Base-by-base conservation (phyloP, 2,888 invertebrate genomes). In the Chrysotoxum bicinctum region DNA sequence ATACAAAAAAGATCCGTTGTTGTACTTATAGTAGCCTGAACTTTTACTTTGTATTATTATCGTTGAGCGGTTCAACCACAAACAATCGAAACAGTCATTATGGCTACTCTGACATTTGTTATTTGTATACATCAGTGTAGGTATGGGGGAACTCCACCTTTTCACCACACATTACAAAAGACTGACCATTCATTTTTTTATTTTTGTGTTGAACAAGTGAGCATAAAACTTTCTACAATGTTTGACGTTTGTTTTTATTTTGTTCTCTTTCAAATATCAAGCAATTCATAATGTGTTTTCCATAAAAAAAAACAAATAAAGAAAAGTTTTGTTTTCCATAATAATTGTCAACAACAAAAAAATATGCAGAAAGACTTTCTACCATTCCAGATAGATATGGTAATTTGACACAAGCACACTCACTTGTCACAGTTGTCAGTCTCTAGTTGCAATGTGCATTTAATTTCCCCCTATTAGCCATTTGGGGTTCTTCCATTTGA, bases 331-430 rank as follows among this genome's bases (percentile, higher is more conserved):
- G 75, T 75, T 82, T 77, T 82, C 77, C 77, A 64, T 64, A 75
- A 81, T 75, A 75, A 81, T 75, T 75, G 66, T 66, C 78, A 62
- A 62, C 62, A 69, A 32, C 62, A 37, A 56, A 58, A 16, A 21
- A 56, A 35, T 35, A 3, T 6, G 14, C 23, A 50, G 40, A 64
- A 70, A 79, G 56, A 84, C 83, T 84, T 84, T 84, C 83, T 75
- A 48, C 30, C 74, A 73, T 68, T 60, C 10, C 72, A 48, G 1
- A 40, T 5, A 40, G 14, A 40, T 64, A 79, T 84, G 83, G 83
- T 84, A 84, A 84, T 79, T 66, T 79, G 75, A 84, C 70, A 52
- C 76, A 75, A 69, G 56, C 75, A 79, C 70, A 77, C 69, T 79
- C 74, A 84, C 83, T 83, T 83, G 82, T 83, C 78, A 78, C 62